Evolutionary conservation across 2,888 invertebrate genomes (phyloP).

Genomic region (Mantis religiosa): DNA sequence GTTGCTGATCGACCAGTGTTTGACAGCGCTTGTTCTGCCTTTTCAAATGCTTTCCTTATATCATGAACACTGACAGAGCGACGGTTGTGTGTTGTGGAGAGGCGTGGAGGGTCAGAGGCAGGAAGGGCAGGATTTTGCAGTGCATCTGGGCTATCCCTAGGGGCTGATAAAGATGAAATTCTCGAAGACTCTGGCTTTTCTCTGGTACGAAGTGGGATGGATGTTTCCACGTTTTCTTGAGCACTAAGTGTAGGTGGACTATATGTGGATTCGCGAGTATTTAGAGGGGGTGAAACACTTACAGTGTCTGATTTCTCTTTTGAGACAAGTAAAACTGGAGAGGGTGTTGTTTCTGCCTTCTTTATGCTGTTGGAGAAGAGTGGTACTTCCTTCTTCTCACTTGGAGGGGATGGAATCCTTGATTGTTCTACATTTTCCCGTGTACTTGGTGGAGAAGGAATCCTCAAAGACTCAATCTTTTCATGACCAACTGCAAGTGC

Average conservation of each 20-base stretch:
- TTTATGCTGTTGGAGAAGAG: neutral
- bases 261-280: neutral
- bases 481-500: neutral
- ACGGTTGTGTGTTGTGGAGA: constrained; percentile 12
- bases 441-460: neutral
- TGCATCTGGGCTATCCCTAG: neutral
- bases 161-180: neutral
- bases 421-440: neutral
- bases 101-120: neutral
- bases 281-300: neutral
- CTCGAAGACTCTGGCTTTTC: neutral
- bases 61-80: constrained; percentile 52
- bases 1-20: constrained; percentile 30
- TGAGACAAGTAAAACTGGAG: neutral
- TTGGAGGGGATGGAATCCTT: neutral
- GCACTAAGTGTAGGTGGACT: neutral
- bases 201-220: neutral
- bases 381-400: neutral
- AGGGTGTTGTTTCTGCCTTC: neutral
- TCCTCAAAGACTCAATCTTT: neutral
- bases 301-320: neutral
- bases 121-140: neutral
- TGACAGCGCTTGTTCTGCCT: constrained; percentile 39
- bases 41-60: constrained; percentile 56
- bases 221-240: neutral